Percentiles rank a stretch among this genome's conserved stretches.
Conservation (phyloP, 2,113 vertebrate species). For the Anolis sagrei region DNA sequence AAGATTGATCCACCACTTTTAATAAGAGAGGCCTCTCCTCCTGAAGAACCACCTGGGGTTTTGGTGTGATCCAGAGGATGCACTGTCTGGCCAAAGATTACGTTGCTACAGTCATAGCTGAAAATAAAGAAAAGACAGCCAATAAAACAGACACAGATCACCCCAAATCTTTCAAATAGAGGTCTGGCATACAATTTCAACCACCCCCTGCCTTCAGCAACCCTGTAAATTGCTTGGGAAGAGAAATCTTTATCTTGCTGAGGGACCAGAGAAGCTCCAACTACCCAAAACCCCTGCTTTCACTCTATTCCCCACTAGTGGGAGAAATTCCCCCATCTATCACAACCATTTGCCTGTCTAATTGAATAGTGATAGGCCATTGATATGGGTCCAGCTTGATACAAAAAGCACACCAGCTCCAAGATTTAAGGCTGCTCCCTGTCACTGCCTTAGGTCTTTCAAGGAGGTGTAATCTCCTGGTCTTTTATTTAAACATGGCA, state of each 20-base stretch:
- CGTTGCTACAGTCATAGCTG: slow-evolving; percentile 79
- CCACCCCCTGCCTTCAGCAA: neutral
- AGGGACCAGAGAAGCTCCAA: neutral
- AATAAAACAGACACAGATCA: neutral
- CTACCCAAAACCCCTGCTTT: too few species aligned
- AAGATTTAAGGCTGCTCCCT: neutral
- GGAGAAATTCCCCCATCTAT: too few species aligned
- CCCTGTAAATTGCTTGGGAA: neutral
- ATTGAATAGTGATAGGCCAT: too few species aligned
- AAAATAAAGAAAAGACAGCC: neutral
- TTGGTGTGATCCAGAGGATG: slow-evolving; percentile 73
- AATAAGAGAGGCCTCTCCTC: slow-evolving; percentile 80
- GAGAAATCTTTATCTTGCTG: neutral
- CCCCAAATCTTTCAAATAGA: neutral
- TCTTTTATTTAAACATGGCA: neutral
- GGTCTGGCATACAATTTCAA: neutral
- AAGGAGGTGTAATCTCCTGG: neutral
- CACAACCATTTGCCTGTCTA: too few species aligned
- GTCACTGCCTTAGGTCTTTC: neutral
- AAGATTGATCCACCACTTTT: slow-evolving; percentile 76
- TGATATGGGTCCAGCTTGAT: too few species aligned
- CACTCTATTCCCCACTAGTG: too few species aligned
- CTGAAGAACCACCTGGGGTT: slow-evolving; percentile 77
- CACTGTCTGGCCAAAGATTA: slow-evolving; percentile 73
- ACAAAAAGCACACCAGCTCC: too few species aligned